phyloP scores from a whole-genome alignment of 2,797 vertebrate species.

The Macroramphosus scolopax region DNA sequence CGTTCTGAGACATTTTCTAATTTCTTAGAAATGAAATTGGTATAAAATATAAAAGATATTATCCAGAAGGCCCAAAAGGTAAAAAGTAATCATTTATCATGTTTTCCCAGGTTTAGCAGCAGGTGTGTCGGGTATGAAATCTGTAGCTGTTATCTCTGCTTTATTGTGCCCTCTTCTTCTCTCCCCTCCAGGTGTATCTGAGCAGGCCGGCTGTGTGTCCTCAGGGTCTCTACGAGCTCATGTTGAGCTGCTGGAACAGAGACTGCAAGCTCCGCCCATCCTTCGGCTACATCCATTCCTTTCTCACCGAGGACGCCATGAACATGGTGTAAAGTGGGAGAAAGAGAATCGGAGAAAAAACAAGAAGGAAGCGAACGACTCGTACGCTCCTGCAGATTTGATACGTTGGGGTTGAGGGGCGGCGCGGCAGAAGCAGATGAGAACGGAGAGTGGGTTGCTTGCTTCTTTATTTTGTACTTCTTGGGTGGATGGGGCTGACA shows the following conservation, averaged over 20 bases:
- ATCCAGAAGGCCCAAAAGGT: too few species aligned
- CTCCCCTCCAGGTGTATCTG: conserved; percentile 82
- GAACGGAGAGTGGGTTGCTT: conserved; percentile 49
- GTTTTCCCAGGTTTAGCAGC: too few species aligned
- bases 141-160: too few species aligned
- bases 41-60: too few species aligned
- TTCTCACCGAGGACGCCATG: conserved; percentile 86
- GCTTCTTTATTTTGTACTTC: conserved; percentile 65
- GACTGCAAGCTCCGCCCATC: conserved; percentile 90
- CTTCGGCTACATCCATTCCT: conserved; percentile 85
- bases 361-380: background rate
- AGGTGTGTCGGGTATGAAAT: too few species aligned
- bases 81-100: too few species aligned
- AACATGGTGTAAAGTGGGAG: conserved; percentile 80
- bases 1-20: too few species aligned
- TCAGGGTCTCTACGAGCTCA: conserved; percentile 88
- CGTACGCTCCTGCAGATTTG: conserved; percentile 1
- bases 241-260: conserved; percentile 92
- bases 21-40: too few species aligned
- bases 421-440: too few species aligned
- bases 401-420: conserved; percentile 21
- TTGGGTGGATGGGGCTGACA: conserved; percentile 60
- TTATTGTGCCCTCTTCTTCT: background rate
- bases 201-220: conserved; percentile 86
- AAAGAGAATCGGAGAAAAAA: background rate